Conservation (phyloP, 2,888 invertebrate genomes). For the Dicyrtoma fusca region DNA sequence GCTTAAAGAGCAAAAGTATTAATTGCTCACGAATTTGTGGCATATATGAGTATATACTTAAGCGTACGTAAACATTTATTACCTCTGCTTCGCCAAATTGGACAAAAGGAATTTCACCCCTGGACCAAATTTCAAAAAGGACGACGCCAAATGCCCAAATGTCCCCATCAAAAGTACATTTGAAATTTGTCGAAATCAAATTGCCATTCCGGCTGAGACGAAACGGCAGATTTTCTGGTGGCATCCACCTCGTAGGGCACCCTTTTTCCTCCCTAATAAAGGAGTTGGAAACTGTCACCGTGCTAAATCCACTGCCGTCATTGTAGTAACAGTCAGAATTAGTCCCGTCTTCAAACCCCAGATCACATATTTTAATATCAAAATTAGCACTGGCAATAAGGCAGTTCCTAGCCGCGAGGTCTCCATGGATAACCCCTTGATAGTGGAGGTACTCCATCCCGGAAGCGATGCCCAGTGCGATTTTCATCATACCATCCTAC, state of each 20-base stretch:
- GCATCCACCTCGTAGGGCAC: conserved; percentile 21
- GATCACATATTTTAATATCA: conserved; percentile 18
- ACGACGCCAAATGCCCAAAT: conserved; percentile 22
- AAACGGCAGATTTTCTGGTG: conserved; percentile 20
- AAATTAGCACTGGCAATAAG: background rate
- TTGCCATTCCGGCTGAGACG: background rate
- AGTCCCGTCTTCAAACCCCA: conserved; percentile 10
- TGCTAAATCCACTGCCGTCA: no score
- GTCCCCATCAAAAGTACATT: background rate
- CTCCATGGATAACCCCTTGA: conserved; percentile 11
- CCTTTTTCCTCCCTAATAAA: background rate
- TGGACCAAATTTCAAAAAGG: conserved; percentile 29
- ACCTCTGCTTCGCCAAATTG: background rate
- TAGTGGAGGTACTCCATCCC: conserved; percentile 30
- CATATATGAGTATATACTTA: no score
- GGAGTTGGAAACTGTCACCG: no score
- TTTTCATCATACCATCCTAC: conserved; percentile 9
- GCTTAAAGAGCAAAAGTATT: no score
- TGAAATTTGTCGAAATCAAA: background rate
- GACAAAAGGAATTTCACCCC: conserved; percentile 11
- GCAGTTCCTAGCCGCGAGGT: conserved; percentile 18
- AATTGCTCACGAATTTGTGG: no score
- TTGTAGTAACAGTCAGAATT: background rate
- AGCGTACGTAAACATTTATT: no score
- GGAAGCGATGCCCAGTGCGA: conserved; percentile 9